A percentile compares a stretch with the other conserved stretches of the same genome.
Conservation (phyloP, 1,140 invertebrate genomes). For the Caenorhabditis briggsae region DNA sequence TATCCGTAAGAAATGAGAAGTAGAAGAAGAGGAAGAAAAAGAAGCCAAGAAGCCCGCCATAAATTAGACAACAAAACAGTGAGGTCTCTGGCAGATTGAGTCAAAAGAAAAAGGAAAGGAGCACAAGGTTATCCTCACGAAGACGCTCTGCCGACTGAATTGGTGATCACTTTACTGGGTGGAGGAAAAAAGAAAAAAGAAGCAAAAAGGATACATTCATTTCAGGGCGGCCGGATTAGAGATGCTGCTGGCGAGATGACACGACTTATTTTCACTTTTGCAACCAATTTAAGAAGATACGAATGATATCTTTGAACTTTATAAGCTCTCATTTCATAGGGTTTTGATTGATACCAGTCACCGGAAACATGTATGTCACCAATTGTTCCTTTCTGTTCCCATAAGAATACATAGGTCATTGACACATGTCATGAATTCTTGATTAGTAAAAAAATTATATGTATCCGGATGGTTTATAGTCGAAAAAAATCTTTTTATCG, state of each 20-base stretch:
- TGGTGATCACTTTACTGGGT: constrained; percentile 5
- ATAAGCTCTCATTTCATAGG: not conserved
- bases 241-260: not conserved
- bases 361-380: not conserved
- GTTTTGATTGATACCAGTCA: constrained; percentile 25
- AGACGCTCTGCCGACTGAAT: not conserved
- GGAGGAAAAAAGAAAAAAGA: constrained; percentile 20
- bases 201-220: constrained; percentile 52
- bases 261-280: not conserved
- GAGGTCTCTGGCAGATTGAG: constrained; percentile 22
- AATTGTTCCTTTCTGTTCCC: not conserved
- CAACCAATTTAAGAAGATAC: constrained; percentile 34
- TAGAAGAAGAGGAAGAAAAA: not conserved
- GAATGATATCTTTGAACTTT: not conserved
- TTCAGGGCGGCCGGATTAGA: constrained; percentile 54
- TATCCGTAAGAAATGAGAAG: constrained; percentile 23
- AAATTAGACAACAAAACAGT: constrained; percentile 39
- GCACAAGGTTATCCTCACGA: constrained; percentile 30
- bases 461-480: no score
- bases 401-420: not conserved
- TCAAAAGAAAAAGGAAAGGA: constrained; percentile 6
- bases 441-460: no score
- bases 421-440: no score
- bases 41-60: constrained; percentile 21
- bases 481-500: no score